Base-by-base conservation (phyloP, 2,113 vertebrate species). In the Amblyornis subalaris region DNA sequence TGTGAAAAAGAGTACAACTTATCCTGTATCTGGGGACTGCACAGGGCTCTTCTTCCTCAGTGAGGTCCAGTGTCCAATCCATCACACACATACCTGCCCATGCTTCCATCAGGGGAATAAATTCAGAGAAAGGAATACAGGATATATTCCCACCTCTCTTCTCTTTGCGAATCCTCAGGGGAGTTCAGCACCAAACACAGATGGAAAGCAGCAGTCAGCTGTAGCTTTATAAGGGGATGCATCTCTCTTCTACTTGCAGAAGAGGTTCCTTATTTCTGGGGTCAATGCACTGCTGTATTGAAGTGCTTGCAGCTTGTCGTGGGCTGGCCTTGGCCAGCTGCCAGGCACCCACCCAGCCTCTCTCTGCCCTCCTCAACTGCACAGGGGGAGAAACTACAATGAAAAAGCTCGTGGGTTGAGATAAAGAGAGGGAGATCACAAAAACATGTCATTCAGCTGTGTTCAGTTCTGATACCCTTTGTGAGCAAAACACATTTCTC, bases 71-170 rank as follows among this genome's bases (percentile, higher is more conserved):
- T 38, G 26, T 64, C 40, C 15, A 40, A 3, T 81, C 42, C 40
- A 31, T 78, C 0, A 0, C 45, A 44, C 21, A 3, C 24, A 12
- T 42, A 55, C 48, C 48, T 89, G 61, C 35, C 53, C 15, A 12
- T 65, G 53, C 31, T 79, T 88, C 79, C 62, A 51, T 44, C 25
- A 44, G 40, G 24, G 19, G 24, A 75, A 24, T 82, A 67, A 78
- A 58, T 26, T 51, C 54, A 60, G 35, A 66, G 64, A 47, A 35
- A 81, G 33, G 57, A 82, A 75, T 67, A 67, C 10, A 50, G 48
- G 44, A 4, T 58, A 29, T 55, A 33, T 47, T 71, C 55, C 29
- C 87, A 15, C 29, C 12, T 54, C 12, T 58, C 18, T 84, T 61
- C 54, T 80, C 47, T 55, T 85, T 62, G 38, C 1, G 0, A 64